Base-by-base conservation (phyloP, 2,797 vertebrate genomes). In the Carapus acus region DNA sequence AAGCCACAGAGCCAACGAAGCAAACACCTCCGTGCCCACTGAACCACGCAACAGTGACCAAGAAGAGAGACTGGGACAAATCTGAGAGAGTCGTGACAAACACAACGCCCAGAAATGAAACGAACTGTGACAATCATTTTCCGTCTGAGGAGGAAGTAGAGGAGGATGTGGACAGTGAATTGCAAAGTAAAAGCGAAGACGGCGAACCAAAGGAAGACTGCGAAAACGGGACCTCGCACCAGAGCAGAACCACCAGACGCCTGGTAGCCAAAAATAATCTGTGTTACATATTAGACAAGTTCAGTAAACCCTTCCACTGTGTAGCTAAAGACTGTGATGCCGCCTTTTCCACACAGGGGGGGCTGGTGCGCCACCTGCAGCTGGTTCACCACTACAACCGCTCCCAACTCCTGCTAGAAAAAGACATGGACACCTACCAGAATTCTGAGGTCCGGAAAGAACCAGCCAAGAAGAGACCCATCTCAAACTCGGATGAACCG, bases 221-320 rank as follows among this genome's bases (percentile, higher is more conserved):
- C 13, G 62, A 71, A n/a, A 62, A 62, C 4, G 62, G 74, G 38
- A 79, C 83, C 52, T 71, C 82, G 6, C 83, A 80, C 48, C 87
- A 94, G 54, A 90, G 90, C 43, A 83, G 93, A 83, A 90, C 90
- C 39, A 95, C 92, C 52, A 90, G 90, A 66, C 91, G 93, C 60
- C 83, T 92, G 54, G 91, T 92, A 53, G 87, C 93, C 56, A 96
- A 93, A 89, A 85, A 89, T 67, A 97, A 95, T 62, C 81, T 93
- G 17, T 96, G 93, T 76, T 93, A 96, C 54, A 94, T 96, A 71
- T 77, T 94, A 55, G 89, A 91, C 71, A 94, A 93, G 51, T 96
- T 94, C 73, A 94, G 94, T 75, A 97, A 97, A 79, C 92, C 92
- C 22, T 98, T 94, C 86, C 92, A 93, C 65, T 99, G 96, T 71